Conservation (phyloP, 1,140 invertebrate genomes). For the Drosophila auraria region DNA sequence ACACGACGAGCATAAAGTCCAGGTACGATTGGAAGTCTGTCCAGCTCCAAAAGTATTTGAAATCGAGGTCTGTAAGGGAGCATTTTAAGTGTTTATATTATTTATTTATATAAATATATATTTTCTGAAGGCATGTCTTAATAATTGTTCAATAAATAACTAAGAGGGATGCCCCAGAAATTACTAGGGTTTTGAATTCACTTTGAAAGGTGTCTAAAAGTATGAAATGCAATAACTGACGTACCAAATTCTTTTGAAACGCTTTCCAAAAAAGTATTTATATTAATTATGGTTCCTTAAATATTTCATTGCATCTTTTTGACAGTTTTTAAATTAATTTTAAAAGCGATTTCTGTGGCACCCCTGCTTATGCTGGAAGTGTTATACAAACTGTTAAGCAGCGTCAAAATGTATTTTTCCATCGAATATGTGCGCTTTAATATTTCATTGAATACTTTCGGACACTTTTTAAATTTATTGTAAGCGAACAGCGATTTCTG, state of each 20-base stretch:
- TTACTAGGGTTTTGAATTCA: too few species aligned
- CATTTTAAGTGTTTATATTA: neutral
- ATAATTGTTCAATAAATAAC: too few species aligned
- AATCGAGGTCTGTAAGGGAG: conserved; percentile 92
- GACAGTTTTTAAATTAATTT: neutral
- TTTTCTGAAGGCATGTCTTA: too few species aligned
- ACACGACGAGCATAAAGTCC: conserved; percentile 96
- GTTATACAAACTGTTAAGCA: neutral
- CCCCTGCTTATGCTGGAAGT: neutral
- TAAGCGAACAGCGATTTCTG: neutral
- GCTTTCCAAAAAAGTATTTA: too few species aligned
- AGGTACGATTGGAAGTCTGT: conserved; percentile 98
- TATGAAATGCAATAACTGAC: too few species aligned
- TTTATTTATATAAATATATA: neutral
- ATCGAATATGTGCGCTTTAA: neutral
- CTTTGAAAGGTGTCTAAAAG: too few species aligned
- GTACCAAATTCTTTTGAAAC: neutral
- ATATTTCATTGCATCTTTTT: neutral
- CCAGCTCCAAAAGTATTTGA: conserved; percentile 99
- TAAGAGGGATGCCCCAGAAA: too few species aligned
- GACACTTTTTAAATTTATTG: neutral
- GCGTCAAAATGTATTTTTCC: too few species aligned
- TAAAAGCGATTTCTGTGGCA: neutral
- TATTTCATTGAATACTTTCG: neutral
- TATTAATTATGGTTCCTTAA: too few species aligned